Evolutionary conservation across 1,140 invertebrate species (phyloP), one percentile per base, ranked within the genome.

Genomic region (Sycophaga agraensis): DNA sequence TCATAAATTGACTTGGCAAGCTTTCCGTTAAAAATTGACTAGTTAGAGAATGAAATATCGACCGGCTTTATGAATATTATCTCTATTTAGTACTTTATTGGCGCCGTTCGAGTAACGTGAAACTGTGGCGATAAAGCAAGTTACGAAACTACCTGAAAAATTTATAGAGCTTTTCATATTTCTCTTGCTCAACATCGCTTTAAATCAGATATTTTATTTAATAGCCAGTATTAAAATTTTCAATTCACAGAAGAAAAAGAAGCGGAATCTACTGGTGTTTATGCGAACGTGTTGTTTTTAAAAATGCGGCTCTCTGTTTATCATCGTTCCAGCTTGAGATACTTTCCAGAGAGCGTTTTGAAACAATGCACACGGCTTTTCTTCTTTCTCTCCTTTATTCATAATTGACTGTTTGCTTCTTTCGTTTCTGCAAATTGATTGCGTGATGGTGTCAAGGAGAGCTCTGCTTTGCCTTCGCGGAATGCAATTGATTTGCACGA

Each of bases 141-240:
- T 58, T 57, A 48, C 42, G 55, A 49, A 58, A 49, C 31, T 48
- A 16, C 37, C 16, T 16, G 31, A 49, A 49, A 34, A 58, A 58
- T 39, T 58, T 49, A 58, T 37, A 34, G 19, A n/a, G 24, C 14
- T 45, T 14, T 28, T n/a, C n/a, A n/a, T n/a, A n/a, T n/a, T n/a
- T 11, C 37, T 54, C 17, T 24, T 24, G 19, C 39, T 51, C 4
- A 35, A 39, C 12, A 11, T 55, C n/a, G 21, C 22, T 21, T 55
- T 42, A 42, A 57, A 57, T 43, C 26, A 45, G 39, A 34, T n/a
- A n/a, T 43, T 55, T 43, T 43, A 39, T 40, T 42, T 54, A 39
- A 28, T 49, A 5, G 12, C 11, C 11, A 12, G 5, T 19, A 49
- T 11, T 49, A 21, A n/a, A n/a, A 31, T 31, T 49, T 17, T 49